phyloP scores from a whole-genome alignment of 2,113 vertebrate species.

The Pogonocichla stellata region DNA sequence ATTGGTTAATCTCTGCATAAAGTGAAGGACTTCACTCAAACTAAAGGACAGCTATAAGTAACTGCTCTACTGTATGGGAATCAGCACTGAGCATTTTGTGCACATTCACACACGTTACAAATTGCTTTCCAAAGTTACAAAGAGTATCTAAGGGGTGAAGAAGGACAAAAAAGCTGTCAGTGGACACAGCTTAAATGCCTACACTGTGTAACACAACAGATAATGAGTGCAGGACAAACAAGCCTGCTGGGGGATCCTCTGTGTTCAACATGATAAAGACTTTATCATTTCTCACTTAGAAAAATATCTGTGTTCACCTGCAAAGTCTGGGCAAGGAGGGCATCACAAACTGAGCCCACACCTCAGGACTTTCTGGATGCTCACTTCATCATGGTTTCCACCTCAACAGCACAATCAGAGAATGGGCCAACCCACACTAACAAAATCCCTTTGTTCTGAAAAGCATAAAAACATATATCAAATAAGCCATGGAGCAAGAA shows the following conservation, averaged over 20 bases:
- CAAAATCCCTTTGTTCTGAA: not conserved
- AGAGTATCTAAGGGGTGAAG: not conserved
- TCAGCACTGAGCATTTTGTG: not conserved
- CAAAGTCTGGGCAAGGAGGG: not conserved
- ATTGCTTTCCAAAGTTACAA: constrained; percentile 26
- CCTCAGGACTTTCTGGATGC: not conserved
- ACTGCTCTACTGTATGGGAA: not conserved
- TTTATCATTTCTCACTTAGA: not conserved
- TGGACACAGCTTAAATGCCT: not conserved
- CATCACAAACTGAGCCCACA: not conserved
- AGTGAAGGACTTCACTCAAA: constrained; percentile 36
- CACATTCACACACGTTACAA: not conserved
- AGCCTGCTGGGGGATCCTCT: not conserved
- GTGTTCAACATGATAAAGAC: fast-evolving
- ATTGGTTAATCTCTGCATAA: constrained; percentile 8
- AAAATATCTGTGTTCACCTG: fast-evolving
- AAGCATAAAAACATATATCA: not conserved
- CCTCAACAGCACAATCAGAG: not conserved
- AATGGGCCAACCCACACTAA: not conserved
- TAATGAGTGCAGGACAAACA: not conserved
- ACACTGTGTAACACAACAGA: not conserved
- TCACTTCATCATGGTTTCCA: not conserved
- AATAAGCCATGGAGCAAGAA: not conserved
- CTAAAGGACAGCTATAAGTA: constrained; percentile 17
- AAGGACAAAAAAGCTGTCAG: not conserved